Conservation (phyloP, 2,888 invertebrate genomes). For the Hylaea fasciaria region DNA sequence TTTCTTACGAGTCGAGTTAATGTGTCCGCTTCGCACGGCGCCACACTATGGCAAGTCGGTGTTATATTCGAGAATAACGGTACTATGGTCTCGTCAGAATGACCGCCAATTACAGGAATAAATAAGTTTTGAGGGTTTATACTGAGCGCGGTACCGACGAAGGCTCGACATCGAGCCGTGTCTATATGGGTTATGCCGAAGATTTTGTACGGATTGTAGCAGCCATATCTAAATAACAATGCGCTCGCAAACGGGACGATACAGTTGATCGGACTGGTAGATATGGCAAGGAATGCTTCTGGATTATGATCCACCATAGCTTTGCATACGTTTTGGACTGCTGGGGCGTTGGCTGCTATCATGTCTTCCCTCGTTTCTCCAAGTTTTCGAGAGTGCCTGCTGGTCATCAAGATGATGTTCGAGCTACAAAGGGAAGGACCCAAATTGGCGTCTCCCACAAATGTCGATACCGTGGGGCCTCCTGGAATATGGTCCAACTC, state of each 20-base stretch:
- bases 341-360: slow-evolving; percentile 60
- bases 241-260: slow-evolving; percentile 66
- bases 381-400: slow-evolving; percentile 53
- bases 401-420: slow-evolving; percentile 60
- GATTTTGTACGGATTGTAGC: slow-evolving; percentile 64
- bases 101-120: slow-evolving; percentile 70
- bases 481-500: slow-evolving; percentile 62
- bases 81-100: slow-evolving; percentile 67
- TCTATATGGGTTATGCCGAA: slow-evolving; percentile 71
- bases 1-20: slow-evolving; percentile 62
- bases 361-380: slow-evolving; percentile 58
- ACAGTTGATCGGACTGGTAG: slow-evolving; percentile 67
- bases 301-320: slow-evolving; percentile 60
- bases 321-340: slow-evolving; percentile 57
- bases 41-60: slow-evolving; percentile 49
- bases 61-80: slow-evolving; percentile 67
- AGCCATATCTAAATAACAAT: slow-evolving; percentile 56
- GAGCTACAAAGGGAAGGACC: slow-evolving; percentile 53
- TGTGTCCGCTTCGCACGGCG: slow-evolving; percentile 55
- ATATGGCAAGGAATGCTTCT: slow-evolving; percentile 62
- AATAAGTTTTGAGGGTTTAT: slow-evolving; percentile 52
- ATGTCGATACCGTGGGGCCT: slow-evolving; percentile 54
- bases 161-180: slow-evolving; percentile 54
- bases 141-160: slow-evolving; percentile 54
- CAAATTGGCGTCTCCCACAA: slow-evolving; percentile 49